phyloP scores from a whole-genome alignment of 2,888 invertebrate species.

The Amiota minor region DNA sequence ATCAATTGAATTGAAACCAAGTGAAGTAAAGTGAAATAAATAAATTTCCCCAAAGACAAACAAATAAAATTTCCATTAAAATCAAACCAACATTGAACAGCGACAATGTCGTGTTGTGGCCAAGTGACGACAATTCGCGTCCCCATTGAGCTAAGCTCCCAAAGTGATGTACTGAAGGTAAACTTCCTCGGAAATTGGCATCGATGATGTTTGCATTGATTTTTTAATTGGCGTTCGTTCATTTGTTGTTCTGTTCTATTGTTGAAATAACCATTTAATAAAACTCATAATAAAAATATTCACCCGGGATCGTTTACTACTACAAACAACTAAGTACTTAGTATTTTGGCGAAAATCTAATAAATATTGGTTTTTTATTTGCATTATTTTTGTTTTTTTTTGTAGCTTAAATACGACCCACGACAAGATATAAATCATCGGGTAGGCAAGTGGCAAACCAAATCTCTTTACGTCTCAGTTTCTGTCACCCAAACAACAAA shows the following conservation, averaged over 20 bases:
- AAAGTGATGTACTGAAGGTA: slow-evolving; percentile 87
- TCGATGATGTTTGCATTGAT: neutral
- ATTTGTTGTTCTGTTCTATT: slow-evolving; percentile 42
- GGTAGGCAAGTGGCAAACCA: slow-evolving; percentile 60
- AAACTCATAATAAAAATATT: too few species aligned
- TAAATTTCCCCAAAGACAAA: neutral
- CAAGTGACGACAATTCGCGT: slow-evolving; percentile 83
- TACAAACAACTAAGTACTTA: neutral
- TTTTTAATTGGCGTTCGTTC: slow-evolving; percentile 10
- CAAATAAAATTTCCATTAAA: neutral
- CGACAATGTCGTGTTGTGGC: slow-evolving; percentile 79
- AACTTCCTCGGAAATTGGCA: slow-evolving; percentile 53
- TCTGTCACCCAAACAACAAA: slow-evolving; percentile 4
- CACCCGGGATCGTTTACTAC: too few species aligned
- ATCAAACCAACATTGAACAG: neutral
- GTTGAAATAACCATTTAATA: neutral
- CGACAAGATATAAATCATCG: slow-evolving; percentile 67
- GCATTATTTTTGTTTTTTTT: slow-evolving; percentile 40
- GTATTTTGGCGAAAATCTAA: slow-evolving; percentile 15
- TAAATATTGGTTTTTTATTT: slow-evolving; percentile 31
- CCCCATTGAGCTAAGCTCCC: slow-evolving; percentile 84
- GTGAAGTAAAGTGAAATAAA: slow-evolving; percentile 23
- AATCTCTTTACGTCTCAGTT: slow-evolving; percentile 19
- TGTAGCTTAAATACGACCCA: slow-evolving; percentile 68
- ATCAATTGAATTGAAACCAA: slow-evolving; percentile 41